Evolutionary conservation across 2,797 vertebrate genomes (phyloP), one percentile per base, ranked within the genome.

Genomic region (Clarias pachynema): DNA sequence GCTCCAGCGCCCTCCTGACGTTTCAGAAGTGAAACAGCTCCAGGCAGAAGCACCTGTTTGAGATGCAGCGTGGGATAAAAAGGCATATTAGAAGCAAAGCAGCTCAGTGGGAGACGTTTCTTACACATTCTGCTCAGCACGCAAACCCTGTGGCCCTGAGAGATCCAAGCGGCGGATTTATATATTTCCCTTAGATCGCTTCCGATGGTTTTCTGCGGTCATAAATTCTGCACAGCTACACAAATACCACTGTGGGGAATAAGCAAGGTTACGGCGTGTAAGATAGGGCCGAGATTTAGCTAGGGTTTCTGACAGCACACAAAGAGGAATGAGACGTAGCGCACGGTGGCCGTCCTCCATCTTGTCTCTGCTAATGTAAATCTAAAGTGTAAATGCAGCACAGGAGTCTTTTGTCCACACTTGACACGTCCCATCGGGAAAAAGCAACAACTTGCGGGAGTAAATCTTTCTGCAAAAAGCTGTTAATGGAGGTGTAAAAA

Each of bases 221-320:
- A 94, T 96, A 95, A 96, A 95, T 95, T 95, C 93, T 93, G 94
- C 94, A 94, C 94, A 91, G 92, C 94, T 93, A 91, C 89, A 91
- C 93, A 95, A 95, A 95, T 95, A 93, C 91, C 90, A 94, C 95
- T 91, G 89, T 91, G 89, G 94, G 95, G 95, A 95, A 95, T 95
- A 94, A 94, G 94, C 95, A 96, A 95, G 95, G 95, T 95, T 95
- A 94, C 91, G 82, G 89, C 87, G 79, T 91, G 92, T 91, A 90
- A 93, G 94, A 93, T 92, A 92, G 93, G 92, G 91, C 91, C 79
- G 89, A 94, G 93, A 95, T 94, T 94, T 93, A 94, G 92, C 88
- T 90, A 89, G 88, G 89, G 87, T 88, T 89, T 89, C 88, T 87
- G 92, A 93, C 93, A 90, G 90, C 87, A 34, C 81, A 40, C 89